Percentiles rank a stretch among this genome's conserved stretches.
Conservation (phyloP, 1,140 invertebrate species). For the Camponotus floridanus region DNA sequence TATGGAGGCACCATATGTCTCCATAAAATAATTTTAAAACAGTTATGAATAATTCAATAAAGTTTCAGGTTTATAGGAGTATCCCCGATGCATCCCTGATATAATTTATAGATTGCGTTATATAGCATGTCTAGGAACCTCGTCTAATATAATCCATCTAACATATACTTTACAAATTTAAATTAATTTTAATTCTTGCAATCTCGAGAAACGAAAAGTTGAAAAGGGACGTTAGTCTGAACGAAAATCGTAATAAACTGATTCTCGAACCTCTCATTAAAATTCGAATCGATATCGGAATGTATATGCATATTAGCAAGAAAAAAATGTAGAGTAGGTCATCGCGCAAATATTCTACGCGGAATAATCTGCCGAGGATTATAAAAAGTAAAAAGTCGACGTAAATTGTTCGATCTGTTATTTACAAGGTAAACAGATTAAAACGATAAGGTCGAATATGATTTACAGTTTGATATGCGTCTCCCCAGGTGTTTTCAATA, state of each 20-base stretch:
- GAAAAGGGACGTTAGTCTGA: background rate
- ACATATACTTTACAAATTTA: slow-evolving; percentile 1
- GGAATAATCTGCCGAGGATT: slow-evolving; percentile 33
- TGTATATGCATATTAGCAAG: slow-evolving; percentile 22
- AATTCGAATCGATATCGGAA: slow-evolving; percentile 35
- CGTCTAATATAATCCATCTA: background rate
- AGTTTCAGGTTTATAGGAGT: slow-evolving; percentile 15
- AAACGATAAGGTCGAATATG: slow-evolving; percentile 1
- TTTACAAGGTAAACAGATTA: slow-evolving; percentile 30
- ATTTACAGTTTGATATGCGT: background rate
- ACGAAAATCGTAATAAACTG: slow-evolving; percentile 47
- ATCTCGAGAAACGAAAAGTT: background rate
- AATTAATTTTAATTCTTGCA: background rate
- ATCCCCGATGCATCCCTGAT: background rate
- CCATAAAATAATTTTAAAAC: slow-evolving; percentile 44
- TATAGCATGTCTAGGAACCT: background rate
- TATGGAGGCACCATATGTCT: background rate
- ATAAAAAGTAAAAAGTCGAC: slow-evolving; percentile 37
- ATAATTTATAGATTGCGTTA: slow-evolving; percentile 21
- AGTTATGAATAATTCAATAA: slow-evolving; percentile 50
- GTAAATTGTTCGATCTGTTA: slow-evolving; percentile 29
- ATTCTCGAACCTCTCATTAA: slow-evolving; percentile 3
- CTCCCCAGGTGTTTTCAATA: background rate
- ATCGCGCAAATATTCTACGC: slow-evolving; percentile 17
- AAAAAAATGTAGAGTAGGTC: slow-evolving; percentile 33